These are phyloP conservation scores for Tetropium fuscum DNA, from an alignment of 2,888 invertebrate species.

Conservation along the genomic window DNA sequence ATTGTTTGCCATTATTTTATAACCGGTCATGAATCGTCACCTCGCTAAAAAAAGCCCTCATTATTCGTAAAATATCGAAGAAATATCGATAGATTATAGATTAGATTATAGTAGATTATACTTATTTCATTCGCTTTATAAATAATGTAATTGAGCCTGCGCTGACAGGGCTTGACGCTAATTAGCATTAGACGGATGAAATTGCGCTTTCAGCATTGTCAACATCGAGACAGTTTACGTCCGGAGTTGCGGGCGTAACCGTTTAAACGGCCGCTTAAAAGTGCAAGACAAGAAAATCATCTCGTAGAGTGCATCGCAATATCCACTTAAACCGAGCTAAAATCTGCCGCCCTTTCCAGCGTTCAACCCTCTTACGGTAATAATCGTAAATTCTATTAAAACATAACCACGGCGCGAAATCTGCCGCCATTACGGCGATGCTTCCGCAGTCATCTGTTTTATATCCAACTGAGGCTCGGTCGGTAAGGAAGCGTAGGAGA, in stretches of 20 bases:
- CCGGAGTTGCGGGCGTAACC: not conserved
- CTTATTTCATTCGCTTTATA: too few species aligned
- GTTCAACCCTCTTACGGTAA: slow-evolving; percentile 63
- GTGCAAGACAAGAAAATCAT: slow-evolving; percentile 56
- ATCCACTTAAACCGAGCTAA: slow-evolving; percentile 61
- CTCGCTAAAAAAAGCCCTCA: too few species aligned
- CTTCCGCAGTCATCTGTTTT: slow-evolving; percentile 66
- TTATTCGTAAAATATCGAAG: too few species aligned
- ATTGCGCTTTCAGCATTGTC: slow-evolving; percentile 8
- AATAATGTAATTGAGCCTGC: too few species aligned
- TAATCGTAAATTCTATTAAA: slow-evolving; percentile 69
- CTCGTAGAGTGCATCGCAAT: slow-evolving; percentile 61
- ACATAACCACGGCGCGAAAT: slow-evolving; percentile 69
- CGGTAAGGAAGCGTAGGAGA: not conserved
- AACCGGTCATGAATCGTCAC: too few species aligned
- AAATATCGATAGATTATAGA: too few species aligned
- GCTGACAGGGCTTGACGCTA: too few species aligned
- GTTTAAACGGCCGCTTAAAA: slow-evolving; percentile 14
- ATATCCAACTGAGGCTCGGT: slow-evolving; percentile 51
- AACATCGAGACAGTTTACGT: slow-evolving; percentile 10
- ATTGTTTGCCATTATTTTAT: too few species aligned
- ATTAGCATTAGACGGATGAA: too few species aligned
- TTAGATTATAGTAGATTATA: too few species aligned
- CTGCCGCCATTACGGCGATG: slow-evolving; percentile 66
- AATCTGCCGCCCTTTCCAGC: slow-evolving; percentile 59